Evolutionary conservation across 2,797 vertebrate species (phyloP).

Genomic region (Odontamblyopus rebecca): DNA sequence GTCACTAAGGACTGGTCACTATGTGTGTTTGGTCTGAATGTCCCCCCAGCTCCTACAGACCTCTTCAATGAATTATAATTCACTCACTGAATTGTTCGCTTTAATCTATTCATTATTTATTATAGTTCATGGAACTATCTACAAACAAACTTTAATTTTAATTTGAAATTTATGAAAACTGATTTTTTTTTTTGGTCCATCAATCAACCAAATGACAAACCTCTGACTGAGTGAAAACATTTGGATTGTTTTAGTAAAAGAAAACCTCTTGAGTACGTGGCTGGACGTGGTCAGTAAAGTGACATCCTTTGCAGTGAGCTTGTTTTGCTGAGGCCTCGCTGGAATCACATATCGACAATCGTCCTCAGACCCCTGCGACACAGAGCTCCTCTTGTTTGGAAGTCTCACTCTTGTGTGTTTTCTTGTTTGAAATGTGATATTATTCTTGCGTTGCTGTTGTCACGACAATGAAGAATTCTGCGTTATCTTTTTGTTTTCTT

Average conservation of each 20-base stretch:
- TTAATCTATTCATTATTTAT: neutral
- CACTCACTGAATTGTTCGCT: too few relatives aligned
- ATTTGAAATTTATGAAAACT: neutral
- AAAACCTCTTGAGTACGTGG: too few relatives aligned
- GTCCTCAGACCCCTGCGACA: slow-evolving; percentile 55
- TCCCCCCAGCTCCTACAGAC: neutral
- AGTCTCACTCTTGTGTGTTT: slow-evolving; percentile 86
- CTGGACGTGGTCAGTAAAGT: slow-evolving; percentile 4
- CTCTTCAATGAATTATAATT: neutral
- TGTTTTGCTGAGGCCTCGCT: slow-evolving; percentile 17
- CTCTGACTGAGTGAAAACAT: slow-evolving; percentile 23
- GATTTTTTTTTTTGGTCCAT: slow-evolving; percentile 17
- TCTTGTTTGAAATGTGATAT: slow-evolving; percentile 65
- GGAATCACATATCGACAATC: slow-evolving; percentile 83
- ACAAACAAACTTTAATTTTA: neutral
- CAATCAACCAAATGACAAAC: neutral
- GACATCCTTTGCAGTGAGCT: slow-evolving; percentile 2
- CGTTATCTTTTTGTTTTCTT: slow-evolving; percentile 66
- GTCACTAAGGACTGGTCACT: neutral
- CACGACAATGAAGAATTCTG: slow-evolving; percentile 72
- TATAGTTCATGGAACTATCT: neutral
- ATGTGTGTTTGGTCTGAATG: neutral
- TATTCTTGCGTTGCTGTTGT: slow-evolving; percentile 63
- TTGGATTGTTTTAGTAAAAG: too few relatives aligned
- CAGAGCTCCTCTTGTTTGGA: slow-evolving; percentile 79